Percentiles rank a stretch among this genome's conserved stretches.
Evolutionary conservation across 2,888 invertebrate genomes (phyloP).

Genomic region (Plebejus melissa): DNA sequence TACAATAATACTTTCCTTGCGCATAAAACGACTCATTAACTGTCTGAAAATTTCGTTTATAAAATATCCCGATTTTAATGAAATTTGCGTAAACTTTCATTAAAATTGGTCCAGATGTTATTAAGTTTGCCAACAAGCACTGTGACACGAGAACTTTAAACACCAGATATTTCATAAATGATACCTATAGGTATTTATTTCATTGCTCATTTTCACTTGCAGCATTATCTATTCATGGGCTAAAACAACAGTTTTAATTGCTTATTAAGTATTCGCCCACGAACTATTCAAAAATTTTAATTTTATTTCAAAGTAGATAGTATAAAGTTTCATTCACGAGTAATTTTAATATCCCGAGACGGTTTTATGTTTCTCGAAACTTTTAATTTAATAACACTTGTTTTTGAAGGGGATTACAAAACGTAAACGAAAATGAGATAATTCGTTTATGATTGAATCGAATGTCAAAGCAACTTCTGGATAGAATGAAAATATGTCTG

Average conservation of each 20-base stretch:
- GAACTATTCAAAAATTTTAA: neutral
- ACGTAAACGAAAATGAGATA: neutral
- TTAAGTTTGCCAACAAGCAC: neutral
- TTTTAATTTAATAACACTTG: conserved; percentile 14
- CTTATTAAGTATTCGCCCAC: neutral
- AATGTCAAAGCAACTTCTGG: neutral
- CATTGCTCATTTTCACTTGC: neutral
- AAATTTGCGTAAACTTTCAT: too few relatives aligned
- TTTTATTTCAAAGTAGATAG: neutral
- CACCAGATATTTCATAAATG: neutral
- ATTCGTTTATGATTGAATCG: neutral
- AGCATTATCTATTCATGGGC: neutral
- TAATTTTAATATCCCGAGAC: conserved; percentile 10
- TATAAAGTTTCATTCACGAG: conserved; percentile 9
- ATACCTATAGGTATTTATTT: too few relatives aligned
- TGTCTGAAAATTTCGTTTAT: too few relatives aligned
- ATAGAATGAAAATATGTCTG: neutral
- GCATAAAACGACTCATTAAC: too few relatives aligned
- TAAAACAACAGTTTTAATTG: neutral
- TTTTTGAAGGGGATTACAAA: conserved; percentile 9
- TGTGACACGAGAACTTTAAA: neutral
- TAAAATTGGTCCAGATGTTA: too few relatives aligned
- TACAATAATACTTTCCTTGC: too few relatives aligned
- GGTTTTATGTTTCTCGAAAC: conserved; percentile 5
- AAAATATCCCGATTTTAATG: too few relatives aligned